phyloP scores from a whole-genome alignment of 1,140 invertebrate species.

The Anadara kagoshimensis region DNA sequence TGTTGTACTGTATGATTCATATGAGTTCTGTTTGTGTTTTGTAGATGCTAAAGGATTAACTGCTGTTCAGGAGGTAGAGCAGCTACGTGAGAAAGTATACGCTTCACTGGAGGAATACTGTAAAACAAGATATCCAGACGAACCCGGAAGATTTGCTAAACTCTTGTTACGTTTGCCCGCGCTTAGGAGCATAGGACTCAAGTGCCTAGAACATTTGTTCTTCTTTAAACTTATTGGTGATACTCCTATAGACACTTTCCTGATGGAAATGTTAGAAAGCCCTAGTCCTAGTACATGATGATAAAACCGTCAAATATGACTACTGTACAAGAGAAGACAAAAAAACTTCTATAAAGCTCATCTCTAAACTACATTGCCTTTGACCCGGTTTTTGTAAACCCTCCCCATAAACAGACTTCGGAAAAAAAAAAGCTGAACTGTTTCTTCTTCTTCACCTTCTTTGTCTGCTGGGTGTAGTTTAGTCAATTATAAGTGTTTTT shows the following conservation, averaged over 20 bases:
- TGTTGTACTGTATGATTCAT: too few species aligned
- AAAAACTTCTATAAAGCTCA: too few species aligned
- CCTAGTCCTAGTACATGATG: conserved; percentile 24
- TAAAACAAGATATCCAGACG: conserved; percentile 87
- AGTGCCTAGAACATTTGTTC: conserved; percentile 96
- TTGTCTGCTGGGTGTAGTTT: too few species aligned
- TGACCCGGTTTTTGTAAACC: too few species aligned
- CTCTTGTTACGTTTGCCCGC: conserved; percentile 93
- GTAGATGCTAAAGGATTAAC: conserved; percentile 91
- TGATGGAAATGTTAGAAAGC: conserved; percentile 80
- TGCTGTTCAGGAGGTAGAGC: conserved; percentile 87
- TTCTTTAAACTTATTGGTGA: conserved; percentile 90
- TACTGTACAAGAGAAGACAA: too few species aligned
- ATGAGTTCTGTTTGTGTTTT: conserved; percentile 31
- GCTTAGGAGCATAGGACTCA: conserved; percentile 93
- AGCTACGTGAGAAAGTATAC: conserved; percentile 94
- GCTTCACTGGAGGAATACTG: conserved; percentile 96
- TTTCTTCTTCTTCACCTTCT: too few species aligned
- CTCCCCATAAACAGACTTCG: too few species aligned
- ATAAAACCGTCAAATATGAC: too few species aligned
- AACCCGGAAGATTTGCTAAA: conserved; percentile 96
- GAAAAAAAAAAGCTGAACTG: too few species aligned
- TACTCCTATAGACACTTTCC: conserved; percentile 75
- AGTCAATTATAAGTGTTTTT: too few species aligned
- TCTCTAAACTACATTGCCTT: too few species aligned